Evolutionary conservation across 2,113 vertebrate species (phyloP).

Genomic region (Ochotona curzoniae): DNA sequence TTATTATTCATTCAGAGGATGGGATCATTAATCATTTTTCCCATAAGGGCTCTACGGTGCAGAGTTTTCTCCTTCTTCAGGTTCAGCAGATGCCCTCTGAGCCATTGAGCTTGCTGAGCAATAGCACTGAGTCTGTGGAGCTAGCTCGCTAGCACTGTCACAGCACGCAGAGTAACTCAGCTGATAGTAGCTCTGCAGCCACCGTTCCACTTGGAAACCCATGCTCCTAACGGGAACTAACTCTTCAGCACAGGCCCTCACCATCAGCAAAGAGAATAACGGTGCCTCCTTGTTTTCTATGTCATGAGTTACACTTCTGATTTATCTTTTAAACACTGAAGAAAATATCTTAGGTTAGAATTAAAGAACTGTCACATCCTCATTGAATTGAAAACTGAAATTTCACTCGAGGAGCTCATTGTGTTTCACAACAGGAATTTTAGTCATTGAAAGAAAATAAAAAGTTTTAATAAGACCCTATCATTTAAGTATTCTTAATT

Average conservation of each 20-base stretch:
- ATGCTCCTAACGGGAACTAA: slow-evolving; percentile 1
- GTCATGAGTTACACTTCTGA: background rate
- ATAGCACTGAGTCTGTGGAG: too few species aligned
- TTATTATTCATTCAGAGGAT: too few species aligned
- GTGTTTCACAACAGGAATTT: background rate
- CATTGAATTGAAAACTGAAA: background rate
- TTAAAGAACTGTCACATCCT: background rate
- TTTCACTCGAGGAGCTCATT: background rate
- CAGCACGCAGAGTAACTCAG: too few species aligned
- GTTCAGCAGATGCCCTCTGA: too few species aligned
- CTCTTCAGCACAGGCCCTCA: background rate
- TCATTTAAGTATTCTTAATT: background rate
- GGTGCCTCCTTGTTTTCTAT: background rate
- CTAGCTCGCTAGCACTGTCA: too few species aligned
- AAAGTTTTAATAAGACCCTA: background rate
- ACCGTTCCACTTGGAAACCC: too few species aligned
- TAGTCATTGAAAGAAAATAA: background rate
- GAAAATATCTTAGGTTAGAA: slow-evolving; percentile 19
- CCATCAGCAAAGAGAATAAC: background rate
- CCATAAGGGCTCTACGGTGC: too few species aligned
- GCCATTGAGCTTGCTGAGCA: too few species aligned
- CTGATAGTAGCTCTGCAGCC: too few species aligned
- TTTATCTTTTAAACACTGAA: background rate
- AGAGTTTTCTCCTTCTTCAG: too few species aligned
- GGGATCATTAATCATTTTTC: too few species aligned